Base-by-base conservation (phyloP, 2,113 vertebrate genomes). In the Mus spicilegus region DNA sequence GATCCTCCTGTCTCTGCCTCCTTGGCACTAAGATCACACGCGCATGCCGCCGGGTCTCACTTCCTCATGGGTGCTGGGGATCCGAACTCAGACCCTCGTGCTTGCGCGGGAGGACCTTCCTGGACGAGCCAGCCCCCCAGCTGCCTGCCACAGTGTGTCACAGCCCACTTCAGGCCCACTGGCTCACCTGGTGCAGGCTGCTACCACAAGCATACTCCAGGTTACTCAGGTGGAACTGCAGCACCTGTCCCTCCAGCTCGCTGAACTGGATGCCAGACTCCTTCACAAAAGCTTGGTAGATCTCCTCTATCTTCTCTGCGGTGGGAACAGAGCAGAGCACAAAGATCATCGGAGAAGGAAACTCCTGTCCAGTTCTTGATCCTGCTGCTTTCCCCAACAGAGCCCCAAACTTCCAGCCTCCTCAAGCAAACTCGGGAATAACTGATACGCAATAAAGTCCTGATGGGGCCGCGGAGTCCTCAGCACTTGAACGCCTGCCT, bases 181-280 rank as follows among this genome's bases (percentile, higher is more conserved):
- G 63, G 46, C 98, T 75, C 86, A 99, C 99, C 99, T 99, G 99
- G 89, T 99, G 99, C 77, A 99, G 98, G 42, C 98, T 99, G 98
- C 99, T 99, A 87, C 99, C 99, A 20, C 99, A 99, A 95, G 99
- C 99, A 1, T 99, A 99, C 85, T 99, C 99, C 98, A 99, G 98
- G 97, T 99, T 99, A 91, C 99, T 99, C 96, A 99, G 99, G 90
- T 99, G 99, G 97, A 99, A 99, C 98, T 99, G 99, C 12, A 99
- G 98, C 7, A 99, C 99, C 89, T 99, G 99, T 95, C 99, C 99
- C 85, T 99, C 99, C 95, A 99, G 97, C 49, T 99, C 99, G 90
- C 98, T 99, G 98, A 99, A 99, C 93, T 99, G 99, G 97, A 99
- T 99, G 39, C 99, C 99, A 33, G 99, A 99, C 95, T 99, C 99